A percentile compares a stretch with the other conserved stretches of the same genome.
Conservation (phyloP, 2,113 vertebrate genomes). For the Sebastes schlegelii region DNA sequence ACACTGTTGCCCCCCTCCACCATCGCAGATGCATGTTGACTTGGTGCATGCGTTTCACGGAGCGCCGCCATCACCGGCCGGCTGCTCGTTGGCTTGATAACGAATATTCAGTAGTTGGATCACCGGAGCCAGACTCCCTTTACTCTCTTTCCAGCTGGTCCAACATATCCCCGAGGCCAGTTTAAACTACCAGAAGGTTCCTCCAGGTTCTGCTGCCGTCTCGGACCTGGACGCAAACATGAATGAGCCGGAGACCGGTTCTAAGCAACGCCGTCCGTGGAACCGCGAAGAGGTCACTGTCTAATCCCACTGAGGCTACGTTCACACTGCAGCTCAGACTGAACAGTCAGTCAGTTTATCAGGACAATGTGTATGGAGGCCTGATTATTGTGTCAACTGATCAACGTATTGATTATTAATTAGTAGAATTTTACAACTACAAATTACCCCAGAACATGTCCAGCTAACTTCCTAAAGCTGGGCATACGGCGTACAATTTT, state of each 20-base stretch:
- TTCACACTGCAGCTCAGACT: constrained; percentile 35
- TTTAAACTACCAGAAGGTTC: constrained; percentile 97
- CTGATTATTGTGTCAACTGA: too few species aligned
- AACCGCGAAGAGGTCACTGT: constrained; percentile 87
- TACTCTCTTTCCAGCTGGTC: constrained; percentile 88
- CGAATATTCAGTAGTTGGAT: constrained; percentile 32
- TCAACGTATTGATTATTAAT: background rate
- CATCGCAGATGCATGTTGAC: constrained; percentile 71
- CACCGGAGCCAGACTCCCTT: constrained; percentile 53
- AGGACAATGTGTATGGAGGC: too few species aligned
- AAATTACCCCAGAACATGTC: background rate
- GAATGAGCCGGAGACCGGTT: constrained; percentile 84
- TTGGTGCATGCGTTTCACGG: constrained; percentile 68
- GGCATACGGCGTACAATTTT: too few species aligned
- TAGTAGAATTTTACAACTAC: background rate
- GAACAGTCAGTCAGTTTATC: too few species aligned
- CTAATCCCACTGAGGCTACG: constrained; percentile 32
- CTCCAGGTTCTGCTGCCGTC: constrained; percentile 87
- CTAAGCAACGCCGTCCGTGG: constrained; percentile 80
- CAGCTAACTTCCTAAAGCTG: background rate
- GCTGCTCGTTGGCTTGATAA: constrained; percentile 22
- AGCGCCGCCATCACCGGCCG: constrained; percentile 20
- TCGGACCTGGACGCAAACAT: constrained; percentile 93
- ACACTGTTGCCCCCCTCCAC: constrained; percentile 45
- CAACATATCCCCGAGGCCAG: constrained; percentile 96